A percentile compares a stretch with the other conserved stretches of the same genome.
phyloP scores from a whole-genome alignment of 2,113 vertebrate genomes.

The Scatophagus argus region DNA sequence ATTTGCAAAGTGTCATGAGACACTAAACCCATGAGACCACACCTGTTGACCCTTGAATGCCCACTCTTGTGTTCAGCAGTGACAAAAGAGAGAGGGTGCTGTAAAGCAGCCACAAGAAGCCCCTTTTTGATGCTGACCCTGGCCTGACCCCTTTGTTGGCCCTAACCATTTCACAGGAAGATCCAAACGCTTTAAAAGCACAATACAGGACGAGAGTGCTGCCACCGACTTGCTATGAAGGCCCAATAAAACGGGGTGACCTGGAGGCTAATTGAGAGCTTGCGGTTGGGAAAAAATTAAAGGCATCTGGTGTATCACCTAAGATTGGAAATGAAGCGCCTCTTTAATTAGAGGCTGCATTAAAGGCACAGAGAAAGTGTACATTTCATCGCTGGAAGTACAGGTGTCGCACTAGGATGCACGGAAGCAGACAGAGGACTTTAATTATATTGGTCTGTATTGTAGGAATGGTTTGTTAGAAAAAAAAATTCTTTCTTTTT shows the following conservation, averaged over 20 bases:
- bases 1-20: constrained; percentile 33
- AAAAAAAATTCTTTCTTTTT: constrained; percentile 7
- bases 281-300: constrained; percentile 72
- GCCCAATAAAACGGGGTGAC: constrained; percentile 81
- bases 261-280: constrained; percentile 80
- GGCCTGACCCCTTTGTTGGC: constrained; percentile 80
- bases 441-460: constrained; percentile 10
- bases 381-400: constrained; percentile 27
- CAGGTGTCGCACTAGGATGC: constrained; percentile 52
- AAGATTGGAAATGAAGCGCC: constrained; percentile 53
- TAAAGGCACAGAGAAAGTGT: constrained; percentile 37
- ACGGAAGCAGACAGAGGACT: constrained; percentile 9
- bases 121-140: constrained; percentile 81
- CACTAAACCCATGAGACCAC: constrained; percentile 62
- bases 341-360: constrained; percentile 62
- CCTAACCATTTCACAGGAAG: constrained; percentile 79
- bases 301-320: constrained; percentile 62
- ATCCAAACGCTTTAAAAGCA: constrained; percentile 77
- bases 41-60: constrained; percentile 79
- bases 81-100: constrained; percentile 73
- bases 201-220: constrained; percentile 72
- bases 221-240: constrained; percentile 64
- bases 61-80: constrained; percentile 63
- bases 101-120: constrained; percentile 70
- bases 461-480: constrained; percentile 2